A percentile compares a stretch with the other conserved stretches of the same genome.
Evolutionary conservation across 2,113 vertebrate genomes (phyloP).

Genomic region (Ictidomys tridecemlineatus): DNA sequence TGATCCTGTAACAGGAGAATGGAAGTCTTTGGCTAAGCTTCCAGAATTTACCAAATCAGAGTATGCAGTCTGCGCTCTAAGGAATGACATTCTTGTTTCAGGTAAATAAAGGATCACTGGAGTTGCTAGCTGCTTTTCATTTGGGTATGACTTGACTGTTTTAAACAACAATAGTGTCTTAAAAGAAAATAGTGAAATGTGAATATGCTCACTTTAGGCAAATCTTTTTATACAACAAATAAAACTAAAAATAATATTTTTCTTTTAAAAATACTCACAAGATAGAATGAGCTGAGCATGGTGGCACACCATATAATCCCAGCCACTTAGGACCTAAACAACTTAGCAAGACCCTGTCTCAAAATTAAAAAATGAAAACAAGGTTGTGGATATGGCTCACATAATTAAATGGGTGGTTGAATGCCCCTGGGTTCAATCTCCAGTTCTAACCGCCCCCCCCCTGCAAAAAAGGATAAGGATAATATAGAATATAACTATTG

Average conservation of each 20-base stretch:
- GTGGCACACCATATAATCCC: no score
- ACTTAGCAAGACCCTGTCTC: no score
- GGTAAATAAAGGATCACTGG: slow-evolving; percentile 88
- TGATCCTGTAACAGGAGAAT: slow-evolving; percentile 97
- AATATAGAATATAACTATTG: neutral
- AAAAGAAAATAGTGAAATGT: slow-evolving; percentile 11
- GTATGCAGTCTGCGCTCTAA: slow-evolving; percentile 97
- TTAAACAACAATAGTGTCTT: slow-evolving; percentile 38
- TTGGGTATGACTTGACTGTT: neutral
- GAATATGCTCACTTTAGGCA: neutral
- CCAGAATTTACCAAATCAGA: slow-evolving; percentile 99
- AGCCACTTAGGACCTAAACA: no score
- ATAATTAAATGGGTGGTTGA: no score
- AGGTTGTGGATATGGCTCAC: no score
- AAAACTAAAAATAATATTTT: slow-evolving; percentile 51
- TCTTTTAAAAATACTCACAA: slow-evolving; percentile 31
- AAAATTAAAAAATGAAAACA: no score
- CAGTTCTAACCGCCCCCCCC: no score
- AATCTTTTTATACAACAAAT: slow-evolving; percentile 3
- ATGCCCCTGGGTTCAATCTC: no score
- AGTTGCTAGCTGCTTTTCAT: slow-evolving; percentile 24
- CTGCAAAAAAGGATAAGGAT: no score
- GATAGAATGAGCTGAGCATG: slow-evolving; percentile 5
- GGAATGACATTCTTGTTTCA: slow-evolving; percentile 99
- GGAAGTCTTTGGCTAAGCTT: slow-evolving; percentile 98